Conservation (phyloP, 2,888 invertebrate genomes). For the Lingula anatina region DNA sequence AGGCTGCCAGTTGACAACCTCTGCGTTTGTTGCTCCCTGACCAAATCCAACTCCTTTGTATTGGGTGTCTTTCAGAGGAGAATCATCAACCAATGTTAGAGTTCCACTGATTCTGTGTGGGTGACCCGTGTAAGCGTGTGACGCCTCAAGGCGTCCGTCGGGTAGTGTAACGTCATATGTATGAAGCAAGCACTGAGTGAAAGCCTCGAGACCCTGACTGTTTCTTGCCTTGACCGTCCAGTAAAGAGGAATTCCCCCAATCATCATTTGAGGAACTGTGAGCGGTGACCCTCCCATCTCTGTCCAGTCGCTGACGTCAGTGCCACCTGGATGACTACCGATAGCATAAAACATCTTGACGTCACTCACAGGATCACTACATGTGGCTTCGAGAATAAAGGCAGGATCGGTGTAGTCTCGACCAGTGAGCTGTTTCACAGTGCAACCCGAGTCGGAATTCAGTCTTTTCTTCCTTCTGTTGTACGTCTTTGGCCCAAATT, state of each 20-base stretch:
- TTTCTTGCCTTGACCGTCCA: constrained; percentile 29
- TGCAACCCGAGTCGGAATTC: constrained; percentile 9
- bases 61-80: constrained; percentile 14
- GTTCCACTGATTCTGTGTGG: constrained; percentile 18
- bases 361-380: constrained; percentile 19
- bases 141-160: constrained; percentile 26
- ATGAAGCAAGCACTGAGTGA: constrained; percentile 17
- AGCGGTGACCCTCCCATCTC: not conserved
- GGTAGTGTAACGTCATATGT: constrained; percentile 33
- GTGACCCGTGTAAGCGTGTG: constrained; percentile 25
- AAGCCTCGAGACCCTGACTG: constrained; percentile 20
- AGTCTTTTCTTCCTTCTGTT: not conserved
- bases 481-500: not conserved
- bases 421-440: constrained; percentile 17
- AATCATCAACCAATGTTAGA: constrained; percentile 27
- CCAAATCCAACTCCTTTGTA: constrained; percentile 20
- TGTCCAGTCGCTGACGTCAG: not conserved
- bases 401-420: constrained; percentile 18
- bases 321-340: constrained; percentile 20
- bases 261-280: constrained; percentile 1
- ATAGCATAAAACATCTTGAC: constrained; percentile 20
- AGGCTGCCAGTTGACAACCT: constrained; percentile 15
- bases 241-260: constrained; percentile 24
- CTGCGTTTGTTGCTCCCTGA: constrained; percentile 17
- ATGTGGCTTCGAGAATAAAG: constrained; percentile 18